phyloP scores from a whole-genome alignment of 2,113 vertebrate species.

The Chloropsis cyanopogon region DNA sequence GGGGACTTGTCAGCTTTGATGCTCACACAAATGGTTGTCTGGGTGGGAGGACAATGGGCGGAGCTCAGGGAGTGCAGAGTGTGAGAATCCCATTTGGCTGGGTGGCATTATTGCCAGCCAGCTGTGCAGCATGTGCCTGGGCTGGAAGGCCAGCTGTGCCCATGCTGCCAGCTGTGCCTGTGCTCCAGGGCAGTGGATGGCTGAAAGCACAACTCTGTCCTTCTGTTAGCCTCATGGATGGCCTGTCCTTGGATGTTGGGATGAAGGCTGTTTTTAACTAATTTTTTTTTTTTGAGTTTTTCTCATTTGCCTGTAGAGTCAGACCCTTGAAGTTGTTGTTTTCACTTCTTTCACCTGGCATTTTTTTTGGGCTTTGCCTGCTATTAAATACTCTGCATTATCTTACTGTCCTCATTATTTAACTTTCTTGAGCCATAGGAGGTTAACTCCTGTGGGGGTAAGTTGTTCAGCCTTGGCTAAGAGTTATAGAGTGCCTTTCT shows the following conservation, averaged over 20 bases:
- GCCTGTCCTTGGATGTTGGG: not conserved
- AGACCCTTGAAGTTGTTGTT: not conserved
- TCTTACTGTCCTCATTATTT: not conserved
- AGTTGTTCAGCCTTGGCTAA: not conserved
- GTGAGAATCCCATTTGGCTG: not conserved
- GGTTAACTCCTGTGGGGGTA: not conserved
- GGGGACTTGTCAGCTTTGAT: not conserved
- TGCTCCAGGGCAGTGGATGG: not conserved
- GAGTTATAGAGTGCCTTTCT: not conserved
- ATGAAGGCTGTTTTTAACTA: not conserved
- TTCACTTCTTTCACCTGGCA: not conserved
- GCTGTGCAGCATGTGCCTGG: not conserved
- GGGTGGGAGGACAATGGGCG: not conserved
- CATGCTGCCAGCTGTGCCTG: not conserved
- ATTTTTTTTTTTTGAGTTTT: not conserved
- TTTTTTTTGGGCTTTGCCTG: not conserved
- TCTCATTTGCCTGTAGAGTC: not conserved
- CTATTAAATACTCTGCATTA: not conserved
- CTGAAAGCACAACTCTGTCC: not conserved
- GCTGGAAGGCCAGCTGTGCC: not conserved
- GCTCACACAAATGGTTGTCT: not conserved
- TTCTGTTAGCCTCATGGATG: not conserved
- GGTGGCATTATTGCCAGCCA: rapidly evolving
- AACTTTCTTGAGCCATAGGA: not conserved
- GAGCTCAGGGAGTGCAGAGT: not conserved